These are phyloP conservation scores for Syrmaticus mikado DNA, from an alignment of 2,113 vertebrate genomes.

Conservation along the genomic window DNA sequence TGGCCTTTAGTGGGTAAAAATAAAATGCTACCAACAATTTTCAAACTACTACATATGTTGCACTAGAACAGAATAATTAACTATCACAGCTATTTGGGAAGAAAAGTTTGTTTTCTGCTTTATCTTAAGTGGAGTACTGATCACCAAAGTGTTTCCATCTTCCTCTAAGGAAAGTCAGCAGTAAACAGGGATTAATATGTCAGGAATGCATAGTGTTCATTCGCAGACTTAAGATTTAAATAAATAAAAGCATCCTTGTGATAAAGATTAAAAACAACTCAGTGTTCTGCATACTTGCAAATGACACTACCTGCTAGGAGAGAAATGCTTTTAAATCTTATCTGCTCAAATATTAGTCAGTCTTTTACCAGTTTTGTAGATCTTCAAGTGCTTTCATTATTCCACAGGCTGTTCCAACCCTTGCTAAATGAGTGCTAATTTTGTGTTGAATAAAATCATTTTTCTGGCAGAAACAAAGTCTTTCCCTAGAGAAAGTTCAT, in stretches of 20 bases:
- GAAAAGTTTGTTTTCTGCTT: background rate
- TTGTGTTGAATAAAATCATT: background rate
- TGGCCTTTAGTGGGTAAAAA: background rate
- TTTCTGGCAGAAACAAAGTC: background rate
- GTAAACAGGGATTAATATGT: background rate
- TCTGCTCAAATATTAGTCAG: background rate
- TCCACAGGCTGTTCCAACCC: background rate
- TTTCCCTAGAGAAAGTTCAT: background rate
- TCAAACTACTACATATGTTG: background rate
- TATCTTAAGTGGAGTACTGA: background rate
- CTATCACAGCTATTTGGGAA: background rate
- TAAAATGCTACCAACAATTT: background rate
- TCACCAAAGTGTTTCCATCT: background rate
- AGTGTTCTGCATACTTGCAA: background rate
- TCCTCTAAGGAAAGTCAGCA: background rate
- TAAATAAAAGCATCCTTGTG: no score
- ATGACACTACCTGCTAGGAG: background rate
- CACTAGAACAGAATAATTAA: background rate
- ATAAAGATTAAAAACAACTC: background rate
- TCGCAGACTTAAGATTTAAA: background rate
- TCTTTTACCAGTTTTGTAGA: background rate
- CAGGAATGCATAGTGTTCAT: background rate
- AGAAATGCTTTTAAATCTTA: background rate
- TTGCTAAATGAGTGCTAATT: background rate
- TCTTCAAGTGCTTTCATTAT: background rate